Evolutionary conservation across 2,113 vertebrate species (phyloP).

Genomic region (Diadophis punctatus): DNA sequence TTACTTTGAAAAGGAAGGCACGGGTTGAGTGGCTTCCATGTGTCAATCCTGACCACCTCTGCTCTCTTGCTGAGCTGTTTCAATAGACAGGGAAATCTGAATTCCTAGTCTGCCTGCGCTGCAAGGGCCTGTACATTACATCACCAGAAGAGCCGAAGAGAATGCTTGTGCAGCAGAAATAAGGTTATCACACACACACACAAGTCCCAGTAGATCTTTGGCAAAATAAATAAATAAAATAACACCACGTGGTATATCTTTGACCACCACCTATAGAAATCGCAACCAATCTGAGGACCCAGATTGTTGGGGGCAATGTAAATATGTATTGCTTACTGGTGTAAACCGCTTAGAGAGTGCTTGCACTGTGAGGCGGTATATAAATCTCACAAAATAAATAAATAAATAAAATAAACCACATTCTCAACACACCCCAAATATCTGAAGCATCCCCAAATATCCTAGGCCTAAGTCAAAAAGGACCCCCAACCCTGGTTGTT

Average conservation of each 20-base stretch:
- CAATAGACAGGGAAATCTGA: slow-evolving; percentile 21
- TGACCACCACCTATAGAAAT: slow-evolving; percentile 17
- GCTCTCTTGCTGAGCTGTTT: not conserved
- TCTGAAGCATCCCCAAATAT: not conserved
- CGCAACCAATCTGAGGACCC: too few relatives aligned
- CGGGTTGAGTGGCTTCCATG: not conserved
- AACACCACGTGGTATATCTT: slow-evolving; percentile 36
- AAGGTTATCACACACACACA: slow-evolving; percentile 28
- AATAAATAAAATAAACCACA: too few relatives aligned
- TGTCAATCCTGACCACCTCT: not conserved
- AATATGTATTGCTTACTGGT: too few relatives aligned
- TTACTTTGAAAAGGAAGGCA: not conserved
- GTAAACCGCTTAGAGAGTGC: too few relatives aligned
- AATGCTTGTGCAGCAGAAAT: slow-evolving; percentile 29
- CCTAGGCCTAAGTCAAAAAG: not conserved
- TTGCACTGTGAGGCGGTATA: too few relatives aligned
- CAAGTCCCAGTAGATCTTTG: slow-evolving; percentile 33
- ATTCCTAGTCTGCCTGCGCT: not conserved
- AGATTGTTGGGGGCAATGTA: too few relatives aligned
- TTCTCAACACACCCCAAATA: not conserved
- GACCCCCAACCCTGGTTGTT: not conserved
- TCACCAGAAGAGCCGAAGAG: not conserved
- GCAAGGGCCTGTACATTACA: not conserved
- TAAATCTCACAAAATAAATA: too few relatives aligned
- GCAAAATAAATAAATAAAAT: not conserved